These are phyloP conservation scores for Protonemura montana DNA, from an alignment of 2,888 invertebrate genomes.

Conservation along the genomic window DNA sequence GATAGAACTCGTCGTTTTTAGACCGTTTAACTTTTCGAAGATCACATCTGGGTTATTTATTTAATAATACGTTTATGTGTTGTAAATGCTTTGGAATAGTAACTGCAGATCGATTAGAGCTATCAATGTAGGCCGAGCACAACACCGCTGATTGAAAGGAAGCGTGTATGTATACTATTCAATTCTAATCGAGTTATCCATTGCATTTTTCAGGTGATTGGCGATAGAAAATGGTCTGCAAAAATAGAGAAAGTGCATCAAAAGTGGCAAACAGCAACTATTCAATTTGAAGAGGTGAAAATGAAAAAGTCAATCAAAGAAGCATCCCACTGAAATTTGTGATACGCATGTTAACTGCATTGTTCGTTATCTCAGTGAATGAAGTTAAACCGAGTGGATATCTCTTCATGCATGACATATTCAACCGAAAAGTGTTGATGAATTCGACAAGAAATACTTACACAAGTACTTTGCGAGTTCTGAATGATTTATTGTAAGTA, in stretches of 20 bases:
- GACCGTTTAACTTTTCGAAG: constrained; percentile 34
- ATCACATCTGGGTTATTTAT: constrained; percentile 4
- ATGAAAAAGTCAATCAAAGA: background rate
- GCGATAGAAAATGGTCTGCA: constrained; percentile 23
- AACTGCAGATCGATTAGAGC: background rate
- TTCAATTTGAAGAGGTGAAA: constrained; percentile 19
- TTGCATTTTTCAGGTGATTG: constrained; percentile 29
- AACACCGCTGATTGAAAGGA: background rate
- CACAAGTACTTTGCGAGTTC: background rate
- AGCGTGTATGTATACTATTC: background rate
- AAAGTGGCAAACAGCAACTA: background rate
- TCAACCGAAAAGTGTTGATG: background rate
- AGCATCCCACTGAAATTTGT: constrained; percentile 18
- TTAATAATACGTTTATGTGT: background rate
- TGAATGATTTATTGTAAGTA: background rate
- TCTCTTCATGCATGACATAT: background rate
- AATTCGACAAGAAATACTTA: background rate
- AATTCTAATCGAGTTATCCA: background rate
- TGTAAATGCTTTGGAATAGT: background rate
- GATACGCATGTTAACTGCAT: background rate
- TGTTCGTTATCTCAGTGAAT: background rate
- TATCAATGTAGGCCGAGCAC: background rate
- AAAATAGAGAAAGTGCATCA: constrained; percentile 30
- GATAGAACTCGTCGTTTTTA: background rate
- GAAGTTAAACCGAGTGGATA: background rate